Conservation (phyloP, 1,140 invertebrate species). For the Drosophila lacteicornis region DNA sequence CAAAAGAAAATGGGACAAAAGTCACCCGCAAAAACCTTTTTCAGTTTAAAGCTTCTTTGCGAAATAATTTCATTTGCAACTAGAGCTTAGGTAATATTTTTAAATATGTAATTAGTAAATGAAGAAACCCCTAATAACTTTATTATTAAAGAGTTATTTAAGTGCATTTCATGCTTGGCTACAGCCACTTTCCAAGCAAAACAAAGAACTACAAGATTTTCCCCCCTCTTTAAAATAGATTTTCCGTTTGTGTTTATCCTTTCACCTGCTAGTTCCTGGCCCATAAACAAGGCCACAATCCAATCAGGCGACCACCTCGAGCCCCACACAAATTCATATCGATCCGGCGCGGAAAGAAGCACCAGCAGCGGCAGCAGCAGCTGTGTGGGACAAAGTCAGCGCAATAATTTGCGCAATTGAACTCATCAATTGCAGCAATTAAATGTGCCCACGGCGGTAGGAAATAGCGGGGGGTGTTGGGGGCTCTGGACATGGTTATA, state of each 20-base stretch:
- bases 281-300: slow-evolving; percentile 29
- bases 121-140: background rate
- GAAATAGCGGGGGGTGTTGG: slow-evolving; percentile 1
- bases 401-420: slow-evolving; percentile 78
- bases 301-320: slow-evolving; percentile 22
- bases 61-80: background rate
- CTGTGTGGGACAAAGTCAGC: slow-evolving; percentile 59
- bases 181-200: background rate
- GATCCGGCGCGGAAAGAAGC: slow-evolving; percentile 12
- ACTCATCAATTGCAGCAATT: slow-evolving; percentile 82
- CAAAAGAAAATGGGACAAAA: slow-evolving; percentile 32
- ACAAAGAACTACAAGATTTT: background rate
- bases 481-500: slow-evolving; percentile 3
- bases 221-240: background rate
- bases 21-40: slow-evolving; percentile 1
- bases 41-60: background rate
- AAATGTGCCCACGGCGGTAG: slow-evolving; percentile 67
- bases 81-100: too few species aligned
- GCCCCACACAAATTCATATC: slow-evolving; percentile 22
- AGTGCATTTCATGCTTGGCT: slow-evolving; percentile 1
- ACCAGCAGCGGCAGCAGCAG: slow-evolving; percentile 23
- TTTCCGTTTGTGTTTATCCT: slow-evolving; percentile 1
- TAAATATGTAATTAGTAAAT: background rate
- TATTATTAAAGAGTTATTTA: background rate
- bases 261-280: slow-evolving; percentile 25